A percentile compares a stretch with the other conserved stretches of the same genome.
phyloP scores from a whole-genome alignment of 2,888 invertebrate genomes.

The Agrotis segetum region DNA sequence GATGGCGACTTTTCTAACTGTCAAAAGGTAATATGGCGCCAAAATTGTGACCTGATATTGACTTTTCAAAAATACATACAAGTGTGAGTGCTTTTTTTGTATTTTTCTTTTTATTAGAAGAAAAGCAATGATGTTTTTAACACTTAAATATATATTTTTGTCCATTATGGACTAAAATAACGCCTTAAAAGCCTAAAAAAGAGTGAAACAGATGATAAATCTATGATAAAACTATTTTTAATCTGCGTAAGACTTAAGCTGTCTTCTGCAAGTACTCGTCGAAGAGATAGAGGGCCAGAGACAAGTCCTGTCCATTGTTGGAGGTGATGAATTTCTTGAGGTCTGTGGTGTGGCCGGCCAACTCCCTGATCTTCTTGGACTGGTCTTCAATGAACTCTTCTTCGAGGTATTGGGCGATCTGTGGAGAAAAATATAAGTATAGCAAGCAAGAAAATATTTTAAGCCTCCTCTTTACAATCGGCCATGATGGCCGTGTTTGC shows the following conservation, averaged over 20 bases:
- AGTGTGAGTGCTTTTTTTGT: not conserved
- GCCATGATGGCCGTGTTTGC: too few species aligned
- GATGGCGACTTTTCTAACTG: conserved; percentile 29
- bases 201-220: conserved; percentile 37
- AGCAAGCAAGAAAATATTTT: too few species aligned
- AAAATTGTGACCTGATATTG: conserved; percentile 17
- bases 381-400: conserved; percentile 94
- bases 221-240: conserved; percentile 27
- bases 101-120: not conserved
- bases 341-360: conserved; percentile 94
- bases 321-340: conserved; percentile 92
- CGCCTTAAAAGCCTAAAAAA: not conserved
- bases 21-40: conserved; percentile 5
- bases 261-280: conserved; percentile 92
- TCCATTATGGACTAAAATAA: not conserved
- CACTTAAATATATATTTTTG: not conserved
- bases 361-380: conserved; percentile 92
- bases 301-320: conserved; percentile 89
- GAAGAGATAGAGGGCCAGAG: conserved; percentile 93
- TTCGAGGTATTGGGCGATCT: conserved; percentile 94
- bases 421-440: conserved; percentile 27
- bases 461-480: too few species aligned
- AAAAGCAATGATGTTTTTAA: conserved; percentile 2
- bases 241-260: conserved; percentile 68
- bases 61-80: not conserved